These are phyloP conservation scores for Galaxea fascicularis DNA, from an alignment of 92 coral and sea anemone genomes.

Conservation along the genomic window DNA sequence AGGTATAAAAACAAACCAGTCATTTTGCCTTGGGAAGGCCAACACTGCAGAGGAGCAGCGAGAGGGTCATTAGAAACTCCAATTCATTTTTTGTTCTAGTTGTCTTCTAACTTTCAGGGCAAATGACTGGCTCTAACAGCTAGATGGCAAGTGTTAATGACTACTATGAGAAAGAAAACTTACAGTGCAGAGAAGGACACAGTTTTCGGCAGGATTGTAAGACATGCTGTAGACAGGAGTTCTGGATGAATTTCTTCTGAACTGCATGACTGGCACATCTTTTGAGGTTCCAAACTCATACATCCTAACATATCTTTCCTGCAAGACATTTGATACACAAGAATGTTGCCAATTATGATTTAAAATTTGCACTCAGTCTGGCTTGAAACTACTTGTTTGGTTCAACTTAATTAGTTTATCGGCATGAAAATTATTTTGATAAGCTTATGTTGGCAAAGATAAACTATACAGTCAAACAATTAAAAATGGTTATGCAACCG, in stretches of 20 bases:
- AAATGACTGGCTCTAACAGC: too few relatives aligned
- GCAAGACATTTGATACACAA: not conserved
- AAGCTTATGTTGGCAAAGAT: too few relatives aligned
- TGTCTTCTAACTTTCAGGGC: too few relatives aligned
- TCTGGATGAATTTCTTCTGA: conserved; percentile 91
- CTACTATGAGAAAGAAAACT: conserved; percentile 14
- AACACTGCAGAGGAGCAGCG: too few relatives aligned
- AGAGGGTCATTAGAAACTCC: too few relatives aligned
- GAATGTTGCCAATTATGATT: not conserved
- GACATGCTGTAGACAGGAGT: conserved; percentile 94
- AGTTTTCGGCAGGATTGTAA: conserved; percentile 97
- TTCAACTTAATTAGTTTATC: not conserved
- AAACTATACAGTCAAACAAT: too few relatives aligned
- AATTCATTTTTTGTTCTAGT: too few relatives aligned
- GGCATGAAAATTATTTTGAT: not conserved
- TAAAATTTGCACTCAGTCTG: not conserved
- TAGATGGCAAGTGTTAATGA: too few relatives aligned
- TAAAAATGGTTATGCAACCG: too few relatives aligned
- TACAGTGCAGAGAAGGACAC: conserved; percentile 93
- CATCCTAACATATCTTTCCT: conserved; percentile 95
- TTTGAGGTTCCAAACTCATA: conserved; percentile 99
- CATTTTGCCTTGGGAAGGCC: too few relatives aligned
- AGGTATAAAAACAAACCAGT: too few relatives aligned
- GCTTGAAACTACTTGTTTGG: not conserved
- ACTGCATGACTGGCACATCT: conserved; percentile 97